Evolutionary conservation across 2,113 vertebrate genomes (phyloP).

Genomic region (Noturus placidus): DNA sequence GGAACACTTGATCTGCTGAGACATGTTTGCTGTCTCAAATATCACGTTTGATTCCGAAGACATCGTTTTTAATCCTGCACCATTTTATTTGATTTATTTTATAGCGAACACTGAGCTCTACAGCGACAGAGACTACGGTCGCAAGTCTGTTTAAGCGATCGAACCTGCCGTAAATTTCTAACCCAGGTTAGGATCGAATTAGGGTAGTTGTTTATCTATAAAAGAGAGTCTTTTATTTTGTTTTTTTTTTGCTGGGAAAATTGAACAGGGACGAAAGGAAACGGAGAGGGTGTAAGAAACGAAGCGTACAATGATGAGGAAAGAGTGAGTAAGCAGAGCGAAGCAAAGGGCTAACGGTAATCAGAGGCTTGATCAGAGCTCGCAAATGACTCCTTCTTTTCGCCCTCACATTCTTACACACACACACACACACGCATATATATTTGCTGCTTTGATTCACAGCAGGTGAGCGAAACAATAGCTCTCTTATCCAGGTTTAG

Average conservation of each 20-base stretch:
- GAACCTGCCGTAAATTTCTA: not conserved
- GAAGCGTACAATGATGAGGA: not conserved
- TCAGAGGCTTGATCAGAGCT: not conserved
- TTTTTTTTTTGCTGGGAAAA: not conserved
- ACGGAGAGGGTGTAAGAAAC: not conserved
- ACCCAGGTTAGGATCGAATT: not conserved
- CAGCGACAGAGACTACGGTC: not conserved
- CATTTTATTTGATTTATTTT: not conserved
- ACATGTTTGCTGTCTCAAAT: not conserved
- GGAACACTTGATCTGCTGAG: not conserved
- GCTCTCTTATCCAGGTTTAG: constrained; percentile 23
- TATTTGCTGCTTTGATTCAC: not conserved
- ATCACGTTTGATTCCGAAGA: not conserved
- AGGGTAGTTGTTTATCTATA: not conserved
- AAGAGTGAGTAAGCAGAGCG: constrained; percentile 10
- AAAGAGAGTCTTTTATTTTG: no score
- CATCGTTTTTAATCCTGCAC: not conserved
- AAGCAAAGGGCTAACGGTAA: not conserved
- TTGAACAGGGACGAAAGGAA: not conserved
- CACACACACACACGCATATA: not conserved
- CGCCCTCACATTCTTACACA: not conserved
- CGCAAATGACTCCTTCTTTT: constrained; percentile 4
- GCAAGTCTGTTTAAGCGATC: not conserved
- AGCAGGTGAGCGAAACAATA: constrained; percentile 24
- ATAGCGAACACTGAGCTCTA: not conserved